Conservation (phyloP, 1,140 invertebrate genomes). For the Caligus rogercresseyi region DNA sequence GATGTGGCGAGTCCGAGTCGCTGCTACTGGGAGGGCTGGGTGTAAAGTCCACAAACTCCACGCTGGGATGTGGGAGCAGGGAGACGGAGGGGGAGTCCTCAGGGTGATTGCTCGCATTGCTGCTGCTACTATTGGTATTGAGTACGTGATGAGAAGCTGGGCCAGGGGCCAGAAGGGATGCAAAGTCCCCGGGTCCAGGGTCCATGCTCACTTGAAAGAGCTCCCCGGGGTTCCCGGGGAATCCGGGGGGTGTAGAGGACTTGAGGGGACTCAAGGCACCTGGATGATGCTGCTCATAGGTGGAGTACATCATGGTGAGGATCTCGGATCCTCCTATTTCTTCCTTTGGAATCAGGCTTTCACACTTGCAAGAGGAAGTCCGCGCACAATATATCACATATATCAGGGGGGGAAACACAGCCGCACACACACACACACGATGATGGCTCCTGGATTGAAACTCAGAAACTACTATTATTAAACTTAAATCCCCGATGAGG, state of each 20-base stretch:
- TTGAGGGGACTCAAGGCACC: background rate
- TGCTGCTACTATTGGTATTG: background rate
- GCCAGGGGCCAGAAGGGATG: background rate
- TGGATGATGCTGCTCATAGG: background rate
- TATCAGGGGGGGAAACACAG: too few species aligned
- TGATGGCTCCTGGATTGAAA: too few species aligned
- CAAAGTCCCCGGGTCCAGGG: background rate
- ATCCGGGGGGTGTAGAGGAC: background rate
- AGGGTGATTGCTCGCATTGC: background rate
- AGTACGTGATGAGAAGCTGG: background rate
- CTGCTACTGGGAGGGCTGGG: constrained; percentile 22
- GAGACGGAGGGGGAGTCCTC: background rate
- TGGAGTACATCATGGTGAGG: background rate
- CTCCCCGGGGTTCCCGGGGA: background rate
- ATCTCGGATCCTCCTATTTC: too few species aligned
- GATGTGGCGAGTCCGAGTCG: constrained; percentile 26
- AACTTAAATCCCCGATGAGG: too few species aligned
- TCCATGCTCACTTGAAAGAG: background rate
- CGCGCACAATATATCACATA: too few species aligned
- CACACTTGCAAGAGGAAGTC: too few species aligned
- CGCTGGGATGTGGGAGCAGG: background rate
- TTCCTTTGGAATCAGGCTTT: too few species aligned
- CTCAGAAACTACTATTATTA: too few species aligned
- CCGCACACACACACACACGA: too few species aligned
- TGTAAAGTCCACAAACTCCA: background rate